Percentiles rank a stretch among this genome's conserved stretches.
Evolutionary conservation across 1,140 invertebrate species (phyloP).

Genomic region (Neuroterus valhalla): DNA sequence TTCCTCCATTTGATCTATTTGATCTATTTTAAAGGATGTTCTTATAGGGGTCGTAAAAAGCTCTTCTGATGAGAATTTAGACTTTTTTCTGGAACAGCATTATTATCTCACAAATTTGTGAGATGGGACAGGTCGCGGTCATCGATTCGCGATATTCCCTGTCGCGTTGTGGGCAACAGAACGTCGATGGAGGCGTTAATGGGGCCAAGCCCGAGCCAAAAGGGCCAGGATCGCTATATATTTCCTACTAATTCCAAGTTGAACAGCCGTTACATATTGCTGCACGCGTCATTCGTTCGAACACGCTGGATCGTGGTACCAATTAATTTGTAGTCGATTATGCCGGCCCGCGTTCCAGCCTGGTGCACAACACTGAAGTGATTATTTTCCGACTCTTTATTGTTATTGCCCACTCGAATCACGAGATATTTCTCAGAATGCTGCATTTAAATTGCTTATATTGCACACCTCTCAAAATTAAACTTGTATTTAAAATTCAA

Average conservation of each 20-base stretch:
- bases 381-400: slow-evolving; percentile 38
- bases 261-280: slow-evolving; percentile 45
- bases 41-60: background rate
- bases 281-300: slow-evolving; percentile 51
- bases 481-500: background rate
- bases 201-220: background rate
- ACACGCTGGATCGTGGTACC: slow-evolving; percentile 41
- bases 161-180: slow-evolving; percentile 23
- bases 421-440: background rate
- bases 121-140: slow-evolving; percentile 19
- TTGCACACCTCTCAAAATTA: too few species aligned
- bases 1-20: too few species aligned
- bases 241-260: slow-evolving; percentile 43
- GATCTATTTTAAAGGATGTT: too few species aligned
- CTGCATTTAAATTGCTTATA: background rate
- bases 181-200: slow-evolving; percentile 36
- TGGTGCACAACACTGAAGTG: slow-evolving; percentile 39
- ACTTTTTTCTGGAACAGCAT: background rate
- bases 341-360: slow-evolving; percentile 46
- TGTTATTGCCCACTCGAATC: slow-evolving; percentile 39
- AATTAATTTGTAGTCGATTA: slow-evolving; percentile 63
- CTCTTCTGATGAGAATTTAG: background rate
- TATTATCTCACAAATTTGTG: background rate
- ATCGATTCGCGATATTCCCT: slow-evolving; percentile 24
- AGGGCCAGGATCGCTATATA: slow-evolving; percentile 33